Evolutionary conservation across 2,888 invertebrate genomes (phyloP).

Genomic region (Drosophila mercatorum): DNA sequence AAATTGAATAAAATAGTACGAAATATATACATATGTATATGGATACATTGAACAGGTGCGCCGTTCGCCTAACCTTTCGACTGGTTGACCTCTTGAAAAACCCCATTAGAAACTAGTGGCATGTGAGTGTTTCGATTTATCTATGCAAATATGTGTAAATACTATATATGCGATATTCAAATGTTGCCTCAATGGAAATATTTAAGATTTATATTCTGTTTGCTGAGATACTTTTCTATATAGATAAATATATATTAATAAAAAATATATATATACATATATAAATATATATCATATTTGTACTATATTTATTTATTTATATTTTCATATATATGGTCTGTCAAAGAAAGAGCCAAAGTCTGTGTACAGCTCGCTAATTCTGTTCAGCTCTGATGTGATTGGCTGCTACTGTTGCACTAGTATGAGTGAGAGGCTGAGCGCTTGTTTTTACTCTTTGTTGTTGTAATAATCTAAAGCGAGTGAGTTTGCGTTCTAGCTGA

Average conservation of each 20-base stretch:
- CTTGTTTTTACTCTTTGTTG: no score
- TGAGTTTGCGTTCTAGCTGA: no score
- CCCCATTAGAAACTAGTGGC: background rate
- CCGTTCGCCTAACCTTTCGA: slow-evolving; percentile 33
- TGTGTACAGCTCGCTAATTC: no score
- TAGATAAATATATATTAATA: background rate
- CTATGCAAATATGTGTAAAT: background rate
- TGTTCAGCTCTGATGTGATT: no score
- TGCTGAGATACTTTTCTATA: background rate
- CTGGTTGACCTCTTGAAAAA: slow-evolving; percentile 36
- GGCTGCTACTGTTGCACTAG: no score
- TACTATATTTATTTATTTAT: background rate
- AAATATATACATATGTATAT: no score
- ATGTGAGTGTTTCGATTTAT: slow-evolving; percentile 1
- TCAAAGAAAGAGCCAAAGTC: no score
- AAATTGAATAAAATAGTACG: slow-evolving; percentile 14
- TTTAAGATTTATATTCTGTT: background rate
- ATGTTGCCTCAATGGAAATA: background rate
- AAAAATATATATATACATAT: background rate
- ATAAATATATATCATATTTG: background rate
- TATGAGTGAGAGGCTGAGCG: no score
- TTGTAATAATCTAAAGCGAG: no score
- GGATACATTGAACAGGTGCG: slow-evolving; percentile 34
- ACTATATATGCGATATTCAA: background rate
- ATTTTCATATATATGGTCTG: background rate